Conservation (phyloP, 2,113 vertebrate species). For the Amblyornis subalaris region DNA sequence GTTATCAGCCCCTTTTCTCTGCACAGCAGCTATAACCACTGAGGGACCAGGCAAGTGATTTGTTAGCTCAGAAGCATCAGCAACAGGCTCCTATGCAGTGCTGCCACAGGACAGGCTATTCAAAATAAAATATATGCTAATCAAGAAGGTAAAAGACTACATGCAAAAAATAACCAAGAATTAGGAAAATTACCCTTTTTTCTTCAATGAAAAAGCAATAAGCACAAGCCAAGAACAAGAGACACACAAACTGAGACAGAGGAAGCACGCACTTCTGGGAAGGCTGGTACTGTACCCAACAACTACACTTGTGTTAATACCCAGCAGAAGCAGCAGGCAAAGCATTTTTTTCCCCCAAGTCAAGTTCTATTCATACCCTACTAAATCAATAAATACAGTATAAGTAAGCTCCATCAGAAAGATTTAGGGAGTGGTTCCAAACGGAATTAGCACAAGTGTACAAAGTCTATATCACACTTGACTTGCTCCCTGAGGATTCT, state of each 20-base stretch:
- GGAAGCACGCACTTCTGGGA: not conserved
- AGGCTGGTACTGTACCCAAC: not conserved
- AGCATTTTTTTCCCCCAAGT: not conserved
- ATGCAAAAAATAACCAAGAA: not conserved
- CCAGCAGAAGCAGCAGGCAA: not conserved
- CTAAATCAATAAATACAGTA: not conserved
- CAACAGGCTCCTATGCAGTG: not conserved
- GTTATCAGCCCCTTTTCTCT: not conserved
- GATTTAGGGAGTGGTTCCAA: not conserved
- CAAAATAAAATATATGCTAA: not conserved
- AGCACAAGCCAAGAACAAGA: not conserved
- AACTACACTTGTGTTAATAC: not conserved
- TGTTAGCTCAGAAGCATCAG: not conserved
- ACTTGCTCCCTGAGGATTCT: not conserved
- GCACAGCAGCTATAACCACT: not conserved
- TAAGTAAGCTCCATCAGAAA: not conserved
- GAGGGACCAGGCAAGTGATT: not conserved
- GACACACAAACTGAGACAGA: not conserved
- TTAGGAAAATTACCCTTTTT: not conserved
- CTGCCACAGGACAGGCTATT: not conserved
- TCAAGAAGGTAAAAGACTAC: not conserved
- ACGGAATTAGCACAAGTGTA: not conserved
- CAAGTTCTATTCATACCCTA: not conserved
- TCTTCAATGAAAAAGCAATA: not conserved
- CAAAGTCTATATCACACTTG: not conserved